Evolutionary conservation across 2,113 vertebrate genomes (phyloP).

Genomic region (Sitta europaea): DNA sequence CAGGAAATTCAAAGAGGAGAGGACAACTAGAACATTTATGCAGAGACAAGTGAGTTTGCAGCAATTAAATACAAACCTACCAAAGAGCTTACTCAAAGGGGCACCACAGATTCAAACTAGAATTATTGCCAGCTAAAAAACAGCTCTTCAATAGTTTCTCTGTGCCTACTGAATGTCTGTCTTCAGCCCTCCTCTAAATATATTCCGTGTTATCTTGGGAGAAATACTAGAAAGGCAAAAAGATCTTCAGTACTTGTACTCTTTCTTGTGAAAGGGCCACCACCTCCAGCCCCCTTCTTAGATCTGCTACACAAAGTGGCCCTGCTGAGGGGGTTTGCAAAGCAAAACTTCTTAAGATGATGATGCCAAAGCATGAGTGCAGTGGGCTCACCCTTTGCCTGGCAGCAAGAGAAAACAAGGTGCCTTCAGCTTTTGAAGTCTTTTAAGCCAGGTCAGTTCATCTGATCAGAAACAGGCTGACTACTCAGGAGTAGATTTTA

Average conservation of each 20-base stretch:
- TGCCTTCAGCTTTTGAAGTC: background rate
- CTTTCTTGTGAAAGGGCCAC: background rate
- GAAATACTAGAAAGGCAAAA: background rate
- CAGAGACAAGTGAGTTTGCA: background rate
- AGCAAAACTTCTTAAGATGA: background rate
- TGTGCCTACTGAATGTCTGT: background rate
- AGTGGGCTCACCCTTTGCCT: background rate
- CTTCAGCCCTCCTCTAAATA: background rate
- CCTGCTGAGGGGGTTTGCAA: background rate
- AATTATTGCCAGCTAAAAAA: background rate
- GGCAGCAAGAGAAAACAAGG: background rate
- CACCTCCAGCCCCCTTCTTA: background rate
- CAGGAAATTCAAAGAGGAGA: background rate
- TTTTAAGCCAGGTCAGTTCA: background rate
- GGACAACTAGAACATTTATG: background rate
- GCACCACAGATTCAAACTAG: background rate
- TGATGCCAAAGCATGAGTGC: background rate
- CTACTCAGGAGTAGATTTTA: background rate
- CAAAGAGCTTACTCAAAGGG: background rate
- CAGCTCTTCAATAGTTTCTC: background rate
- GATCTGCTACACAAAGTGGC: background rate
- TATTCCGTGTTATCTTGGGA: background rate
- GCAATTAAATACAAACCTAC: background rate
- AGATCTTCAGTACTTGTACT: background rate
- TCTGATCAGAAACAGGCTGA: background rate